Evolutionary conservation across 2,797 vertebrate species (phyloP).

Genomic region (Anabacerthia variegaticeps): DNA sequence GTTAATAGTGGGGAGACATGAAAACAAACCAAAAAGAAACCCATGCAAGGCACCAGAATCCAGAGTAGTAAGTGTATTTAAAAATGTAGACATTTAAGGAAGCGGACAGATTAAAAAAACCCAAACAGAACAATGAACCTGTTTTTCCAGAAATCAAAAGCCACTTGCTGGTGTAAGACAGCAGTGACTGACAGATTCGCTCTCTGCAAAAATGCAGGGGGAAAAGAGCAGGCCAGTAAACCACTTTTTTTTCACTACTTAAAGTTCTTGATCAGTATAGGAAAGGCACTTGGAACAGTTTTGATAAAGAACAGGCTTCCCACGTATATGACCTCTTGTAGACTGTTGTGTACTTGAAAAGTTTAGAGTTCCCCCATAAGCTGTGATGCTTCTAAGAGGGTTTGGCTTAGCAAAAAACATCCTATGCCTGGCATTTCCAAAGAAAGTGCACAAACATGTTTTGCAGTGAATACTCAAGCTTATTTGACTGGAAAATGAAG

Average conservation of each 20-base stretch:
- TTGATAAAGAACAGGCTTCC: background rate
- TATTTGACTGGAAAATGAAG: background rate
- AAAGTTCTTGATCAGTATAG: background rate
- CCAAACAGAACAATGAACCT: background rate
- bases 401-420: background rate
- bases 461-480: background rate
- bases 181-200: background rate
- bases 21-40: background rate
- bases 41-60: background rate
- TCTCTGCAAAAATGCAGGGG: background rate
- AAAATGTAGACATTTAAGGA: background rate
- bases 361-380: background rate
- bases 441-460: background rate
- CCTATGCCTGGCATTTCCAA: background rate
- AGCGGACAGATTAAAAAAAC: background rate
- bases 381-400: background rate
- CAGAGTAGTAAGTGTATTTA: background rate
- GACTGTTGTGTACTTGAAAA: background rate
- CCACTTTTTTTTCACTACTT: background rate
- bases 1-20: rapidly evolving
- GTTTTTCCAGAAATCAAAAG: background rate
- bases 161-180: background rate
- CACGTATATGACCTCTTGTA: rapidly evolving
- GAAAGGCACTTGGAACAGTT: background rate
- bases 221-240: background rate